Percentiles rank a stretch among this genome's conserved stretches.
Evolutionary conservation across 2,888 invertebrate genomes (phyloP).

Genomic region (Cistogaster globosa): DNA sequence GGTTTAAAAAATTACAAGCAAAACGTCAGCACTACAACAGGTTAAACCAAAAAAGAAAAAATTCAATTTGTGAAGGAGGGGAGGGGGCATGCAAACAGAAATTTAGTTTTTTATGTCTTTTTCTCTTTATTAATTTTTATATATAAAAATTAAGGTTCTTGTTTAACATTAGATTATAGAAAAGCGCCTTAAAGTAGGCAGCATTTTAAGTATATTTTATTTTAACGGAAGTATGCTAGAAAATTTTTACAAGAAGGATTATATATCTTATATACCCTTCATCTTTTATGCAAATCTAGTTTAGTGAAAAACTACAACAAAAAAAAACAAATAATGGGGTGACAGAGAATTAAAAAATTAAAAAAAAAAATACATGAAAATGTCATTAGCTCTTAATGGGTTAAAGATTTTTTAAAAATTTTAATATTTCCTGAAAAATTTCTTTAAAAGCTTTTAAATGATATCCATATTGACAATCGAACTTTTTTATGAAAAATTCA

Average conservation of each 20-base stretch:
- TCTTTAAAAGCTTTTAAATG: no score
- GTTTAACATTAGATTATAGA: neutral
- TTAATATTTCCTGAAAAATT: no score
- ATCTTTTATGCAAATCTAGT: no score
- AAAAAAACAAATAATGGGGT: no score
- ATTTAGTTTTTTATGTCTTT: neutral
- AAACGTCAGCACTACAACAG: slow-evolving; percentile 15
- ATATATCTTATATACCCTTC: neutral
- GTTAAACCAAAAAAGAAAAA: neutral
- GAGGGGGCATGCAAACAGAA: neutral
- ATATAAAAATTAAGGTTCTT: neutral
- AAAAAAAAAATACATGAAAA: no score
- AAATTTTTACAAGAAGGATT: neutral
- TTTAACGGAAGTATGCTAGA: neutral
- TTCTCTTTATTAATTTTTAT: no score
- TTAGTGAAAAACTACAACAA: no score
- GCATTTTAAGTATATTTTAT: neutral
- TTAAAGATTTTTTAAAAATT: no score
- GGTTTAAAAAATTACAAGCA: slow-evolving; percentile 29
- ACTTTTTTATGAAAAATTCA: no score
- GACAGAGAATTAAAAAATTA: no score
- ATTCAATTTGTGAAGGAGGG: neutral
- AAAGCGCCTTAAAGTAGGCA: neutral
- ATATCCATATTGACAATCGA: no score
- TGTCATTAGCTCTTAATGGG: no score